Percentiles rank a stretch among this genome's conserved stretches.
Evolutionary conservation across 2,888 invertebrate species (phyloP).

Genomic region (Polia nebulosa): DNA sequence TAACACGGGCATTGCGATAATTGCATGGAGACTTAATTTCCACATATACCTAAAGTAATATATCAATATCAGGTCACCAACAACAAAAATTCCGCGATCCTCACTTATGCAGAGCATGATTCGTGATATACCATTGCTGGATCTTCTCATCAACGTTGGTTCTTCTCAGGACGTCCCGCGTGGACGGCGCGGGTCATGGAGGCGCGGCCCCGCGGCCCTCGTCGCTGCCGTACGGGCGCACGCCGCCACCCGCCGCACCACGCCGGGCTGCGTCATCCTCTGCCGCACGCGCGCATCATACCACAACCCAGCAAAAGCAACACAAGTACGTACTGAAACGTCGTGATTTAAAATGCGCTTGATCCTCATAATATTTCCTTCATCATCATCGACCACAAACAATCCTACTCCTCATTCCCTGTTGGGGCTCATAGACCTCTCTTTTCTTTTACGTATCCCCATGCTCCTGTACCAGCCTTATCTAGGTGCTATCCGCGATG

Average conservation of each 20-base stretch:
- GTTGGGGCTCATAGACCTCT: too few species aligned
- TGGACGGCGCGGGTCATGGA: conserved; percentile 88
- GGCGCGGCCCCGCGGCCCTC: conserved; percentile 91
- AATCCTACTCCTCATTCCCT: too few species aligned
- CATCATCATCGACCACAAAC: not conserved
- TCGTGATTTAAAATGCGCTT: not conserved
- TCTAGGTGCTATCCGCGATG: not conserved
- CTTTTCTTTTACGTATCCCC: not conserved
- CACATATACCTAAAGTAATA: too few species aligned
- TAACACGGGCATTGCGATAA: too few species aligned
- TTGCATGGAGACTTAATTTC: too few species aligned
- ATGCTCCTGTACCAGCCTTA: not conserved
- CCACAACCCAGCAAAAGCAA: conserved; percentile 82
- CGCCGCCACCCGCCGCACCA: conserved; percentile 85
- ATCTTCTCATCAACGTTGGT: not conserved
- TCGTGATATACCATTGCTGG: not conserved
- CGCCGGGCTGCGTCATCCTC: conserved; percentile 94
- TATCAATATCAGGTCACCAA: too few species aligned
- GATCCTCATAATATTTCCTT: not conserved
- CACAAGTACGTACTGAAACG: conserved; percentile 76
- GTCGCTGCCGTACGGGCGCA: conserved; percentile 93
- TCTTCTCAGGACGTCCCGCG: conserved; percentile 90
- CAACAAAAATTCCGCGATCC: too few species aligned
- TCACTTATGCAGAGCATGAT: not conserved
- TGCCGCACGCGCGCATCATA: conserved; percentile 87